Evolutionary conservation across 2,797 vertebrate genomes (phyloP), one percentile per base, ranked within the genome.

Genomic region (Aviceda cuculoides): DNA sequence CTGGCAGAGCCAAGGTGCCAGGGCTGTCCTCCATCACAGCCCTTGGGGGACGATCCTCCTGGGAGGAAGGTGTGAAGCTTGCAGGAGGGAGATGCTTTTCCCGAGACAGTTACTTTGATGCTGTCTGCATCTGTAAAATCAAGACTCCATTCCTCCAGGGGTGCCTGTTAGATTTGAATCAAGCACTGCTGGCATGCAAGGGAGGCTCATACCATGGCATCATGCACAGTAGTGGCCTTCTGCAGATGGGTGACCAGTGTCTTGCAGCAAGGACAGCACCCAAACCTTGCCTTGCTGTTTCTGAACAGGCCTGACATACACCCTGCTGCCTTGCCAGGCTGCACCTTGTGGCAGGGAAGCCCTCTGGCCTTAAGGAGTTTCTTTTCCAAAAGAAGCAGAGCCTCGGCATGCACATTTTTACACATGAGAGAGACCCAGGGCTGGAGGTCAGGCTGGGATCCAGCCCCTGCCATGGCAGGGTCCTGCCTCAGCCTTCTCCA

Each of bases 321-420:
- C 25, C 10, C 28, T 49, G 12, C 63, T 82, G 73, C 39, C 29
- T 89, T 4, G 1, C n/a, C 74, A 52, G 22, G 29, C 37, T 49
- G 52, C 20, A 37, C 19, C 35, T 80, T 12, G 1, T 1, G 3
- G 2, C 8, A 2, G 44, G 21, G 49, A 87, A 90, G 13, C 5
- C 8, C 35, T 67, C 53, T 59, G 53, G 10, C 25, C n/a, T 77
- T 55, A 26, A 58, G 39, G n/a, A 50, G 18, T 17, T 78, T 31
- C 7, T 81, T 68, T 66, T 26, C 47, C 29, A 42, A 24, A 86
- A 56, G 66, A 56, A 66, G 14, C 10, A 10, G n/a, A 62, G 33
- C 55, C 39, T 53, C 33, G 33, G 26, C 0, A 0, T 53, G 15
- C 37, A 25, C 2, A 0, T 2, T 25, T 2, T 56, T 53, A 56